A percentile compares a stretch with the other conserved stretches of the same genome.
Evolutionary conservation across 2,888 invertebrate genomes (phyloP).

Genomic region (Meghimatium bilineatum): DNA sequence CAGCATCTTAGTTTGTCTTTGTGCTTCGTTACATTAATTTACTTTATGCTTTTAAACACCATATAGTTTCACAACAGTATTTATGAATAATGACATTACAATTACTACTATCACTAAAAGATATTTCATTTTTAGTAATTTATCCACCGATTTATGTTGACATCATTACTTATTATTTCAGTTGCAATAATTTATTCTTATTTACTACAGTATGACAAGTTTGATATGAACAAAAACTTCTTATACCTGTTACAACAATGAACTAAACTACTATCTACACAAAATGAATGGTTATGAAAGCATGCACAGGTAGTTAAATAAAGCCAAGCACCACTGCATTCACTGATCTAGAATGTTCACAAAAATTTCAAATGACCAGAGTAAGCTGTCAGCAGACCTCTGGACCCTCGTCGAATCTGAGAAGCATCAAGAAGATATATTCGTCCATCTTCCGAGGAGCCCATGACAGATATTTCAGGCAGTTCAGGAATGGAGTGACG

Average conservation of each 20-base stretch:
- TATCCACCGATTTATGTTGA: too few relatives aligned
- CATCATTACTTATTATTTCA: too few relatives aligned
- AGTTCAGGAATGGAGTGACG: slow-evolving; percentile 46
- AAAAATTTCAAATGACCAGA: slow-evolving; percentile 18
- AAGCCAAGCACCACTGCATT: slow-evolving; percentile 7
- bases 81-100: too few relatives aligned
- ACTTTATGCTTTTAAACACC: too few relatives aligned
- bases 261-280: neutral
- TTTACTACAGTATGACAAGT: neutral
- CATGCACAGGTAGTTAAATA: slow-evolving; percentile 8
- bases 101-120: too few relatives aligned
- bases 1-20: too few relatives aligned
- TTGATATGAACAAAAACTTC: neutral
- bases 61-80: too few relatives aligned
- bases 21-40: too few relatives aligned
- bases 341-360: neutral
- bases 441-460: slow-evolving; percentile 42
- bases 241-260: neutral
- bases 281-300: neutral
- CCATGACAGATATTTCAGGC: slow-evolving; percentile 44
- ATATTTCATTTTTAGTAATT: too few relatives aligned
- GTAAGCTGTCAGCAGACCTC: slow-evolving; percentile 36
- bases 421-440: slow-evolving; percentile 38
- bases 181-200: too few relatives aligned
- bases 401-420: slow-evolving; percentile 37